Percentiles rank a stretch among this genome's conserved stretches.
Conservation (phyloP, 2,797 vertebrate genomes). For the Scyliorhinus canicula region DNA sequence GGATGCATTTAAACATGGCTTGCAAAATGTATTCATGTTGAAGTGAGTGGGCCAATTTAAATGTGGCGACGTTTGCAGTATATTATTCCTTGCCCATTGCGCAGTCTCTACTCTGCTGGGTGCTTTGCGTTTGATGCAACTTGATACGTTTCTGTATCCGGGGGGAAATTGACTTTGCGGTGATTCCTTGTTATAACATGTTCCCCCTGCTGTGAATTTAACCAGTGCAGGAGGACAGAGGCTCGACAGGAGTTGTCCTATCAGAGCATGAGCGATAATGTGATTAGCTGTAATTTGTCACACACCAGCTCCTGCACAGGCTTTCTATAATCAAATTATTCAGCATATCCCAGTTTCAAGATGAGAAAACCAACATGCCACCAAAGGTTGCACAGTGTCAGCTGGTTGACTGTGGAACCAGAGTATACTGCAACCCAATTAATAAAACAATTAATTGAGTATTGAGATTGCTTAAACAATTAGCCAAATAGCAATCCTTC, state of each 20-base stretch:
- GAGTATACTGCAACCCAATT: constrained; percentile 15
- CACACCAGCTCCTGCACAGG: constrained; percentile 15
- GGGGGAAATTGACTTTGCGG: background rate
- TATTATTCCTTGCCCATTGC: background rate
- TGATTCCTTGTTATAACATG: constrained; percentile 13
- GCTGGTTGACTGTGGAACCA: background rate
- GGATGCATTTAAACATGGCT: too few relatives aligned
- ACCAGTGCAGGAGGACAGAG: background rate
- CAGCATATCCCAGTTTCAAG: constrained; percentile 6
- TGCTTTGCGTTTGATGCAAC: background rate
- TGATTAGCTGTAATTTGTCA: constrained; percentile 33
- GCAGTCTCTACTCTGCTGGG: background rate
- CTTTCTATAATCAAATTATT: constrained; percentile 33
- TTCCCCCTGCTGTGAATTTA: background rate
- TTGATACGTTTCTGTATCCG: background rate
- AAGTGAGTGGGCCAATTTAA: background rate
- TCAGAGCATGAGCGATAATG: constrained; percentile 18
- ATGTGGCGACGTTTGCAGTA: background rate
- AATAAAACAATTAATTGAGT: constrained; percentile 22
- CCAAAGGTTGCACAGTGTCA: background rate
- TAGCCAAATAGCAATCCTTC: constrained; percentile 4
- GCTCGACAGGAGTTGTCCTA: background rate
- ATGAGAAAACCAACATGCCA: constrained; percentile 19
- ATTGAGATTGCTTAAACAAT: constrained; percentile 15
- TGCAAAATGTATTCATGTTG: background rate